These are phyloP conservation scores for Boleophthalmus pectinirostris DNA, from an alignment of 2,113 vertebrate species.

Conservation along the genomic window DNA sequence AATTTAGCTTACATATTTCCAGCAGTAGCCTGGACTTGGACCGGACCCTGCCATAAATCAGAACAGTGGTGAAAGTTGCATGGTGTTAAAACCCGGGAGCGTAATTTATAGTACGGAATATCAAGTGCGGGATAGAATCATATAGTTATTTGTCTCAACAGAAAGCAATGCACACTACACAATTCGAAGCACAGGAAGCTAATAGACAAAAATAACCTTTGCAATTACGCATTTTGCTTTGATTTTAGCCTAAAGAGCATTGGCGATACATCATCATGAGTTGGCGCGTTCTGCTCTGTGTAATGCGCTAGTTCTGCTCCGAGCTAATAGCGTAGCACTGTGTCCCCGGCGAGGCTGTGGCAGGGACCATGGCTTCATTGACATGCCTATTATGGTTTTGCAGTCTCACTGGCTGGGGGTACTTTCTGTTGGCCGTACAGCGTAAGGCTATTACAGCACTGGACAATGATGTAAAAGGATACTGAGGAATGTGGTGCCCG, in stretches of 20 bases:
- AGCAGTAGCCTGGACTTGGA: conserved; percentile 19
- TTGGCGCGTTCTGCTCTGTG: conserved; percentile 1
- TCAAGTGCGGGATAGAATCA: conserved; percentile 28
- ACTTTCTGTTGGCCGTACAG: conserved; percentile 8
- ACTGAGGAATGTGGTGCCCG: conserved; percentile 25
- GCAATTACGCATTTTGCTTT: conserved; percentile 45
- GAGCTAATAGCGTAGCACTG: conserved; percentile 26
- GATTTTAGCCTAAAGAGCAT: conserved; percentile 29
- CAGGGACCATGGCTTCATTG: conserved; percentile 28
- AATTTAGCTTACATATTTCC: conserved; percentile 38
- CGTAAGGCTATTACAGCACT: conserved; percentile 4
- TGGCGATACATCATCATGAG: conserved; percentile 38
- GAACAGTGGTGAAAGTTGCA: conserved; percentile 41
- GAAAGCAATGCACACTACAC: conserved; percentile 21
- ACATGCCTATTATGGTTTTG: conserved; percentile 40
- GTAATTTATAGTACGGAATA: conserved; percentile 56
- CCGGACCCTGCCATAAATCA: conserved; percentile 42
- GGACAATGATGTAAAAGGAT: conserved; percentile 15
- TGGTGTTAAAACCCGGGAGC: conserved; percentile 46
- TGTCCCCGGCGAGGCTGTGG: conserved; percentile 39
- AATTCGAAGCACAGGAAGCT: conserved; percentile 27
- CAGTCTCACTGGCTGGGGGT: conserved; percentile 12
- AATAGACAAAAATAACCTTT: conserved; percentile 50
- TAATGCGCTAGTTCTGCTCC: conserved; percentile 28
- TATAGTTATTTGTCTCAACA: conserved; percentile 36